Percentiles rank a stretch among this genome's conserved stretches.
Conservation (phyloP, 2,113 vertebrate genomes). For the Syngnathus typhle region DNA sequence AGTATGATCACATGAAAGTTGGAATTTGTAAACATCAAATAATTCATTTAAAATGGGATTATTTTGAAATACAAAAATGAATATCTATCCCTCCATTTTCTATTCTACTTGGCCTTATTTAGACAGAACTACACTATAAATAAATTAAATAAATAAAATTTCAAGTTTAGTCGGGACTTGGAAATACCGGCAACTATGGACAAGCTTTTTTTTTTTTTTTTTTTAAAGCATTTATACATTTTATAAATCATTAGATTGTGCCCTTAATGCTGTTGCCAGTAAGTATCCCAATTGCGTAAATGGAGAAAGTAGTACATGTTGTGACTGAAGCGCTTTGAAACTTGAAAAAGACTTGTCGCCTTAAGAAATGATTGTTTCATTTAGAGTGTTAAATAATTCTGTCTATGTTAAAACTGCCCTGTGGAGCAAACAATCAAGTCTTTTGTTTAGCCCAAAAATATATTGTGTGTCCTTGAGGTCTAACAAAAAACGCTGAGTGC, state of each 20-base stretch:
- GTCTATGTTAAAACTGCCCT: neutral
- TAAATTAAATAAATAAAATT: too few species aligned
- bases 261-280: too few species aligned
- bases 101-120: neutral
- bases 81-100: neutral
- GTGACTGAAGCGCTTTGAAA: neutral
- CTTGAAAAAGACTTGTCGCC: neutral
- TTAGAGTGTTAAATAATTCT: neutral
- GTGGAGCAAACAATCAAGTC: neutral
- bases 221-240: too few species aligned
- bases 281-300: neutral
- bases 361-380: neutral
- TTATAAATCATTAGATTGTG: too few species aligned
- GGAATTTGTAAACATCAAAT: neutral
- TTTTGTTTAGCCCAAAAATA: neutral
- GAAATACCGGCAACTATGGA: too few species aligned
- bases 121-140: neutral
- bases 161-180: too few species aligned
- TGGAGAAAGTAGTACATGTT: neutral
- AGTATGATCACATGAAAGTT: too few species aligned
- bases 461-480: conserved; percentile 2
- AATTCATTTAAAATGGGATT: neutral
- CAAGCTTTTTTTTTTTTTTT: too few species aligned
- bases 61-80: neutral
- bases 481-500: neutral